A percentile compares a stretch with the other conserved stretches of the same genome.
Conservation (phyloP, 2,888 invertebrate species). For the Himalopsyche tibetana region DNA sequence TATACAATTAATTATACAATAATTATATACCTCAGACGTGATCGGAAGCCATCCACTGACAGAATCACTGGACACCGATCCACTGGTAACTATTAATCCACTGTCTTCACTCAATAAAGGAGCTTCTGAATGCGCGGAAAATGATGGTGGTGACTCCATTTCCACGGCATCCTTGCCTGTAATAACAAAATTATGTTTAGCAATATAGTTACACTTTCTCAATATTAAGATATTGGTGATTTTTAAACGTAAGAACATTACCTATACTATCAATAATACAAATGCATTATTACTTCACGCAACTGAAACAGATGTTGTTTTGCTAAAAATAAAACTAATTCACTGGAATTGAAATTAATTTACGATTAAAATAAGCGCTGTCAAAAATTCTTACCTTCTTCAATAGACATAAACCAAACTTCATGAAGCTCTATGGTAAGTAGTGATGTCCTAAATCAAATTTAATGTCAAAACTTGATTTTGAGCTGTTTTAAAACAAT, state of each 20-base stretch:
- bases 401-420: constrained; percentile 2
- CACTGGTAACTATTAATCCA: constrained; percentile 84
- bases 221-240: background rate
- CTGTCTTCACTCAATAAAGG: constrained; percentile 86
- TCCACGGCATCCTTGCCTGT: constrained; percentile 54
- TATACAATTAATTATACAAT: no score
- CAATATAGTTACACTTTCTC: constrained; percentile 3
- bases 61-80: constrained; percentile 85
- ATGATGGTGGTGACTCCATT: constrained; percentile 88
- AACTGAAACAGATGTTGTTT: background rate
- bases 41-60: constrained; percentile 82
- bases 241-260: background rate
- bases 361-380: constrained; percentile 13
- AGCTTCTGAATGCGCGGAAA: constrained; percentile 85
- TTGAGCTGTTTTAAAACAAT: no score
- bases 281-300: background rate
- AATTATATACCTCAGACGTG: constrained; percentile 79
- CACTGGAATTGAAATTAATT: background rate
- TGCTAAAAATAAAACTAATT: background rate
- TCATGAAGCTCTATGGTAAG: background rate
- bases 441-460: background rate
- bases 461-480: no score
- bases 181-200: constrained; percentile 10
- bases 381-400: constrained; percentile 30
- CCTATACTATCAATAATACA: background rate